Conservation (phyloP, 2,888 invertebrate genomes). For the Athrips mouffetella region DNA sequence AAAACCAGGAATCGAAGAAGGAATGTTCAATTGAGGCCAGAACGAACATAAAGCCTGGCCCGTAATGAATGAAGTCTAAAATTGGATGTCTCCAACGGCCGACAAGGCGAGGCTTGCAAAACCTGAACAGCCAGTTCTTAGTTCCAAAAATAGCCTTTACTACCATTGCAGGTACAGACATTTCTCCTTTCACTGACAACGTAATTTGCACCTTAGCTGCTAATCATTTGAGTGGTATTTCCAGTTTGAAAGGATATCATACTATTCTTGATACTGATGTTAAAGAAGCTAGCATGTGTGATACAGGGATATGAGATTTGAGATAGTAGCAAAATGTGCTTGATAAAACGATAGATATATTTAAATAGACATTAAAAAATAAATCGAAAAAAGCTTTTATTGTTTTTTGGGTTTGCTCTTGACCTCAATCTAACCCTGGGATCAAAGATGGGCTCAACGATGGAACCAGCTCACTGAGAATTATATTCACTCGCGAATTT, state of each 20-base stretch:
- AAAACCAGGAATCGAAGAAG: background rate
- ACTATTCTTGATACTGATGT: background rate
- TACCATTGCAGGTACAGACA: conserved; percentile 54
- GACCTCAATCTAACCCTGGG: too few relatives aligned
- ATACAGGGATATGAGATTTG: too few relatives aligned
- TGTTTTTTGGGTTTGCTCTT: too few relatives aligned
- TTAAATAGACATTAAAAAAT: too few relatives aligned
- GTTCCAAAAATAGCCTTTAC: conserved; percentile 65
- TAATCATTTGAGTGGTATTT: conserved; percentile 5
- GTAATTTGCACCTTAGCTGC: conserved; percentile 47
- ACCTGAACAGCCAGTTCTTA: conserved; percentile 49
- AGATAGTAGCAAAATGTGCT: too few relatives aligned
- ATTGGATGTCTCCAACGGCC: background rate
- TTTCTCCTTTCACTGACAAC: conserved; percentile 62
- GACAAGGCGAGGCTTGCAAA: conserved; percentile 11
- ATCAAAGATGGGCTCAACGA: too few relatives aligned
- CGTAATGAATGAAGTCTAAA: conserved; percentile 10
- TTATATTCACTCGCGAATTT: too few relatives aligned
- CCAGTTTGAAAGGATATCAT: background rate
- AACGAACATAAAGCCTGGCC: background rate
- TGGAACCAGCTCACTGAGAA: too few relatives aligned
- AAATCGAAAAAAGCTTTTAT: too few relatives aligned
- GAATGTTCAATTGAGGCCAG: background rate
- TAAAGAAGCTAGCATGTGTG: background rate
- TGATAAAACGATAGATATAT: too few relatives aligned